Conservation (phyloP, 2,113 vertebrate species). For the Lipophrys pholis region DNA sequence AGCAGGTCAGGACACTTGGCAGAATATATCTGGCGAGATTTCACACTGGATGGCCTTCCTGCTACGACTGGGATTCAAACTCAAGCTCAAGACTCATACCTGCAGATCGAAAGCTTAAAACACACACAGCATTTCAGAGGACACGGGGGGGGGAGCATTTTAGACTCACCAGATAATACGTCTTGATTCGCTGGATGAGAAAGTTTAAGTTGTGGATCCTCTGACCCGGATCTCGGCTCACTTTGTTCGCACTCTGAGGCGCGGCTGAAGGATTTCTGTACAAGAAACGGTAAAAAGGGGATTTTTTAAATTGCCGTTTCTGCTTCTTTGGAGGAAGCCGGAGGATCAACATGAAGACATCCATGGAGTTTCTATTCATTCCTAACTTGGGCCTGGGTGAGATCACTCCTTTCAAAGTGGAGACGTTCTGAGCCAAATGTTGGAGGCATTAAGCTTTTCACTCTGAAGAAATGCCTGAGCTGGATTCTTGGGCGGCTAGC, state of each 20-base stretch:
- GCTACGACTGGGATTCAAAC: too few species aligned
- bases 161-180: slow-evolving; percentile 75
- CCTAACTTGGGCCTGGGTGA: slow-evolving; percentile 60
- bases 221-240: slow-evolving; percentile 63
- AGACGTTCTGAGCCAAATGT: slow-evolving; percentile 25
- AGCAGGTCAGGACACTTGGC: too few species aligned
- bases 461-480: slow-evolving; percentile 16
- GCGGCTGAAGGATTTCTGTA: slow-evolving; percentile 68
- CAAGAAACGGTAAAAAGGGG: neutral
- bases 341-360: slow-evolving; percentile 37
- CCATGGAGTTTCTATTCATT: slow-evolving; percentile 51
- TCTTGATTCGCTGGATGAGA: slow-evolving; percentile 75
- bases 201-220: slow-evolving; percentile 72
- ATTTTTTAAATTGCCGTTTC: slow-evolving; percentile 1
- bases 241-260: slow-evolving; percentile 58
- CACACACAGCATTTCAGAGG: too few species aligned
- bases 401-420: slow-evolving; percentile 38
- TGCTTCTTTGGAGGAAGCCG: slow-evolving; percentile 6
- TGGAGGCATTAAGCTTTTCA: slow-evolving; percentile 13
- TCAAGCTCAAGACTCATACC: too few species aligned
- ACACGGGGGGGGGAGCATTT: neutral
- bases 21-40: too few species aligned
- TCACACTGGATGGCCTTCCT: too few species aligned
- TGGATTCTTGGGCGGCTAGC: slow-evolving; percentile 3
- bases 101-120: too few species aligned